Evolutionary conservation across 2,888 invertebrate species (phyloP), one percentile per base, ranked within the genome.

Genomic region (Sycophila texana): DNA sequence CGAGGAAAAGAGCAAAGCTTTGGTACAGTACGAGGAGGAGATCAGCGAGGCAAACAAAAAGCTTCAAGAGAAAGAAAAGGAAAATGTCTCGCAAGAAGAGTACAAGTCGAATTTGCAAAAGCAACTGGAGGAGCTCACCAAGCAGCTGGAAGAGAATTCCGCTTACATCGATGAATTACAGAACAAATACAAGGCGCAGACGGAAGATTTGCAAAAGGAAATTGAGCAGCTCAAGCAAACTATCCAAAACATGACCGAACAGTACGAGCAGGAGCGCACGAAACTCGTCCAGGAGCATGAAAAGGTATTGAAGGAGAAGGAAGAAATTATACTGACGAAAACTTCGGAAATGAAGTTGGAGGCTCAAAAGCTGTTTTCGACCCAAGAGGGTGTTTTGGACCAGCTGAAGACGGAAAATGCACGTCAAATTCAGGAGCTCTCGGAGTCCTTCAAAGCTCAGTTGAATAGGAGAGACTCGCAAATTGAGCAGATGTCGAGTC

Each of bases 291-390:
- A 87, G 82, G 92, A 92, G 85, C 92, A 91, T 83, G 91, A 92
- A 82, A 91, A 92, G 85, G 91, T 91, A 4, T 88, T 93, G 61
- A 91, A 92, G 81, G 92, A 93, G 84, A 92, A 92, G 84, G 92
- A 93, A 84, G 92, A 92, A 85, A 75, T 84, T 13, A 77, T 87
- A 2, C 85, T 86, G 75, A n/a, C 58, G n/a, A 85, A 86, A 60
- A 60, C 79, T 0, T 81, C 86, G 26, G 85, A 85, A 73, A 70
- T 88, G 3, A 85, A 84, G 20, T 66, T 61, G 1, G 86, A 87
- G 71, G 82, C 82, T 2, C 80, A 82, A 26, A 86, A 84, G 57
- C 77, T 84, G 47, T 83, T 83, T 16, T 82, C 85, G 47, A 78
- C 74, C 14, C 86, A 87, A 51, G 82, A 83, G 30, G 74, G 78